These are phyloP conservation scores for Triplophysa bombifrons DNA, from an alignment of 2,797 vertebrate genomes.

Conservation along the genomic window DNA sequence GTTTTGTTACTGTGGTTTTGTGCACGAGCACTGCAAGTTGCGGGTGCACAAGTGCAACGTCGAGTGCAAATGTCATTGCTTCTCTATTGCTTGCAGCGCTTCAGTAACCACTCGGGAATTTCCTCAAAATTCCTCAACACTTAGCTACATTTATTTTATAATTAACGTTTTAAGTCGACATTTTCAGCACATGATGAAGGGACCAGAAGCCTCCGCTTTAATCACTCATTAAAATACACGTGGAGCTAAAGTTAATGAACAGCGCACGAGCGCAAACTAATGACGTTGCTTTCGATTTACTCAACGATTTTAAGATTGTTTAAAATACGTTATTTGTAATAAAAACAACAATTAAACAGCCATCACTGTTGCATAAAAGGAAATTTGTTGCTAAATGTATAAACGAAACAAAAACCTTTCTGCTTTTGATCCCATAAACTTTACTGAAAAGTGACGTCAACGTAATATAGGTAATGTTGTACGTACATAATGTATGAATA, in stretches of 20 bases:
- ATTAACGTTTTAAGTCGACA: too few species aligned
- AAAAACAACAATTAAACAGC: neutral
- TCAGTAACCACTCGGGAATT: neutral
- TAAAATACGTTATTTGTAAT: neutral
- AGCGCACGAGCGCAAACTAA: conserved; percentile 12
- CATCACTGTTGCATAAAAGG: neutral
- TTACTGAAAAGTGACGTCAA: neutral
- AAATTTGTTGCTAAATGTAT: neutral
- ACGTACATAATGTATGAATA: neutral
- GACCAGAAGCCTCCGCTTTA: neutral
- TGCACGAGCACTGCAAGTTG: neutral
- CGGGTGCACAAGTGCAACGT: neutral
- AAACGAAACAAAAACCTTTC: too few species aligned
- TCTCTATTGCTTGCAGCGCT: neutral
- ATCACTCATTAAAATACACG: conserved; percentile 41
- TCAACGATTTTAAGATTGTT: neutral
- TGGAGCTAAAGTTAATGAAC: conserved; percentile 25
- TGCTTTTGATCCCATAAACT: conserved; percentile 9
- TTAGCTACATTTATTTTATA: too few species aligned
- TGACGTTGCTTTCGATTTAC: neutral
- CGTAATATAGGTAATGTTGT: neutral
- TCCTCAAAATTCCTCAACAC: neutral
- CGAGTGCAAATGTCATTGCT: neutral
- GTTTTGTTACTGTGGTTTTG: neutral
- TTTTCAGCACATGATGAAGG: too few species aligned